Evolutionary conservation across 2,888 invertebrate species (phyloP), one percentile per base, ranked within the genome.

Genomic region (Andricus curvator): DNA sequence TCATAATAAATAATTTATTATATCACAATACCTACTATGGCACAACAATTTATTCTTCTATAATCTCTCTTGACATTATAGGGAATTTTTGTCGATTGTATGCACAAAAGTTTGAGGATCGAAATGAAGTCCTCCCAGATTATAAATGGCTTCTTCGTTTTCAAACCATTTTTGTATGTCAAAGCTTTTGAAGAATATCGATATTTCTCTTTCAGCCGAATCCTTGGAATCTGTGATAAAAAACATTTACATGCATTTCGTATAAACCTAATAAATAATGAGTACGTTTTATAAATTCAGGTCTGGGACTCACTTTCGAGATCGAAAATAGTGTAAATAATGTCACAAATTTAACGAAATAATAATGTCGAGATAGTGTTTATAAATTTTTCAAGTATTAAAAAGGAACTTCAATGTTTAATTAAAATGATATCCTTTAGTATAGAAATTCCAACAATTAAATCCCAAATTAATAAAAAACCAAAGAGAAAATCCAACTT

Each of bases 141-240:
- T 88, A 85, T 91, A 93, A 82, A 87, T 88, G n/a, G 84, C 89
- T 88, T 95, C 95, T 82, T 95, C 94, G 67, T 94, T 92, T 78
- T 93, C 88, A 83, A 94, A 94, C 97, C 97, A 97, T 17, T 94
- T 90, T 83, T 95, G 93, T 41, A 94, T 93, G 81, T 95, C 93
- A 91, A 98, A 98, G 29, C 97, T 95, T 0, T 98, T 97, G 91
- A 98, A 98, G 90, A 98, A 96, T 90, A 98, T 96, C 64, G 93
- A 93, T 67, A 98, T 97, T 93, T 98, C 98, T 81, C 95, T 94
- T 84, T 93, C 92, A 0, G 96, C 97, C 9, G 97, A 96, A 88
- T 95, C 94, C 66, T 93, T 91, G 0, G 97, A 97, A 94, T 97
- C 97, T 96, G 93, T 83, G 94, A 94, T 66, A 79, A 82, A 83